Conservation (phyloP, 2,113 vertebrate genomes). For the Nyctibius bracteatus region DNA sequence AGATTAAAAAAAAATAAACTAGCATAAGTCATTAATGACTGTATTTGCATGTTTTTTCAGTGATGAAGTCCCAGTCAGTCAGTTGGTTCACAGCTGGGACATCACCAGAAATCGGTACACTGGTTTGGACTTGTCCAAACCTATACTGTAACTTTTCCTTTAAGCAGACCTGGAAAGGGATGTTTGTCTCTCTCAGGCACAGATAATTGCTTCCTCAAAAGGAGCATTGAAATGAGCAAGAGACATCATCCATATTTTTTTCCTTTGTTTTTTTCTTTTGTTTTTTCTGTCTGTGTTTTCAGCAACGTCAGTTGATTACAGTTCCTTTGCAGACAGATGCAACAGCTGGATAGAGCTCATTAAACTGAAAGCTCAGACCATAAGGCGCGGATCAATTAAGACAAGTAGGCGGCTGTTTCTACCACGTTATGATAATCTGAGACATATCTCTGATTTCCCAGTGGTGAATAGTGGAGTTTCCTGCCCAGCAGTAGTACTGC, state of each 20-base stretch:
- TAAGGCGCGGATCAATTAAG: slow-evolving; percentile 99
- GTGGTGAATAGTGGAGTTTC: slow-evolving; percentile 80
- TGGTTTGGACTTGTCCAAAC: slow-evolving; percentile 53
- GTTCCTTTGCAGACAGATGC: slow-evolving; percentile 99
- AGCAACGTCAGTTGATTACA: slow-evolving; percentile 99
- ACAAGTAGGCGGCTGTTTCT: slow-evolving; percentile 99
- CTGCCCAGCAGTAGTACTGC: slow-evolving; percentile 65
- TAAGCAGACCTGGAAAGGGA: slow-evolving; percentile 49
- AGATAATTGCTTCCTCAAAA: slow-evolving; percentile 77
- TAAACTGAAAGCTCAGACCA: slow-evolving; percentile 99
- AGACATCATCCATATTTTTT: slow-evolving; percentile 85
- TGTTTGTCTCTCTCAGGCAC: slow-evolving; percentile 75
- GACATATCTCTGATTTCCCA: slow-evolving; percentile 77
- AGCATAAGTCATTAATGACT: neutral
- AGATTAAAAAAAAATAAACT: neutral
- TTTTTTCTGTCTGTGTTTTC: slow-evolving; percentile 87
- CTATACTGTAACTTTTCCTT: slow-evolving; percentile 21
- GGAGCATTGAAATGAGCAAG: slow-evolving; percentile 73
- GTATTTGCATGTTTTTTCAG: slow-evolving; percentile 57
- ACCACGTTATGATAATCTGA: slow-evolving; percentile 87
- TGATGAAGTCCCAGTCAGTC: slow-evolving; percentile 36
- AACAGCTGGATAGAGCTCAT: slow-evolving; percentile 99
- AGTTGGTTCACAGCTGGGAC: slow-evolving; percentile 28
- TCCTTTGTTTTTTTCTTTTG: slow-evolving; percentile 79
- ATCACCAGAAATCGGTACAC: slow-evolving; percentile 28